Percentiles rank a stretch among this genome's conserved stretches.
These are phyloP conservation scores for Suncus etruscus DNA, from an alignment of 2,113 vertebrate genomes.

Conservation along the genomic window DNA sequence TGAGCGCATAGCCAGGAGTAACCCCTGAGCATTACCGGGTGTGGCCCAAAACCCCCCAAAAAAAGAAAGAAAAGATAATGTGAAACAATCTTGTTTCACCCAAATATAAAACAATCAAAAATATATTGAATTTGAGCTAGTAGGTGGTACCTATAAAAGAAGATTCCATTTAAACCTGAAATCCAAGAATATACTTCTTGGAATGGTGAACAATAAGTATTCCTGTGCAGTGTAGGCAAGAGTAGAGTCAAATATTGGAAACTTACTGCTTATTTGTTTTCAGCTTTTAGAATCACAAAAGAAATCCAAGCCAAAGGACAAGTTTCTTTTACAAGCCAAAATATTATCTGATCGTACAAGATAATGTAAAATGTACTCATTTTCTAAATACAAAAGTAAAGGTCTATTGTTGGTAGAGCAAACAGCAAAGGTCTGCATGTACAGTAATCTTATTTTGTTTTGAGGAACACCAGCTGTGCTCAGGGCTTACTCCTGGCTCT, in stretches of 20 bases:
- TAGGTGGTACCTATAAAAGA: background rate
- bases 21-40: no score
- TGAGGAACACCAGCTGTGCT: no score
- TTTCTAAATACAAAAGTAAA: background rate
- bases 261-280: background rate
- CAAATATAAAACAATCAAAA: background rate
- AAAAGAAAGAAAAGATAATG: no score
- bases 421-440: background rate
- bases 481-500: no score
- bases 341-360: background rate
- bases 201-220: background rate
- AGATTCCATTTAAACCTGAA: background rate
- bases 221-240: no score
- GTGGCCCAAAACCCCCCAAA: no score
- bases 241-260: background rate
- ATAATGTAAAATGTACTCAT: background rate
- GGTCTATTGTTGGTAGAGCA: background rate
- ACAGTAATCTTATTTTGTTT: background rate
- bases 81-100: no score
- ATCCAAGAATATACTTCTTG: conserved; percentile 2
- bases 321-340: background rate
- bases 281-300: background rate
- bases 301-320: background rate
- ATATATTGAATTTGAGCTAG: background rate
- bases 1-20: no score